A percentile compares a stretch with the other conserved stretches of the same genome.
Conservation (phyloP, 2,888 invertebrate species). For the Neoscelio sp. region DNA sequence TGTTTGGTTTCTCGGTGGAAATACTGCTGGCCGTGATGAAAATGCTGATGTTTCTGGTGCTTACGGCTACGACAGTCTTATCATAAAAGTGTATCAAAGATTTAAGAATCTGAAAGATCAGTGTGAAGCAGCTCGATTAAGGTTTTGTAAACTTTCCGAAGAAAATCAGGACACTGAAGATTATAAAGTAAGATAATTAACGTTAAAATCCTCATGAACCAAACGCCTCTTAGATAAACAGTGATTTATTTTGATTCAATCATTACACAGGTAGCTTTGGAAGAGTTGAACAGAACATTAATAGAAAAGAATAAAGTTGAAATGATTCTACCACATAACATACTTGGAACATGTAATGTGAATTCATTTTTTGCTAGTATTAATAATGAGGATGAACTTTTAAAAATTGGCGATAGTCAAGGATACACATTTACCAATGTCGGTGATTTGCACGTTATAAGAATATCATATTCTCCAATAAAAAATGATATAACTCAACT, state of each 20-base stretch:
- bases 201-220: neutral
- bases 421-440: slow-evolving; percentile 72
- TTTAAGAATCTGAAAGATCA: slow-evolving; percentile 61
- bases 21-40: slow-evolving; percentile 74
- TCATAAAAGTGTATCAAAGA: slow-evolving; percentile 70
- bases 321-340: slow-evolving; percentile 70
- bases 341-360: slow-evolving; percentile 68
- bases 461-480: slow-evolving; percentile 61
- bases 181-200: slow-evolving; percentile 16
- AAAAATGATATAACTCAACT: neutral
- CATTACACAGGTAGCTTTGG: slow-evolving; percentile 38
- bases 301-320: slow-evolving; percentile 58
- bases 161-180: slow-evolving; percentile 15
- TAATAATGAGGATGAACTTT: slow-evolving; percentile 74
- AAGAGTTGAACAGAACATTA: slow-evolving; percentile 50
- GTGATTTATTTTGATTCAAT: slow-evolving; percentile 1
- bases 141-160: slow-evolving; percentile 45
- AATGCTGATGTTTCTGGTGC: slow-evolving; percentile 74
- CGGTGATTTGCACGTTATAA: slow-evolving; percentile 75
- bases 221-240: neutral
- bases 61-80: slow-evolving; percentile 74
- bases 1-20: slow-evolving; percentile 76
- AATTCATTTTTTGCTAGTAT: slow-evolving; percentile 72
- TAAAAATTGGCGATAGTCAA: slow-evolving; percentile 68
- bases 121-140: slow-evolving; percentile 47